Conservation (phyloP, 2,797 vertebrate genomes). For the Centroberyx gerrardi region DNA sequence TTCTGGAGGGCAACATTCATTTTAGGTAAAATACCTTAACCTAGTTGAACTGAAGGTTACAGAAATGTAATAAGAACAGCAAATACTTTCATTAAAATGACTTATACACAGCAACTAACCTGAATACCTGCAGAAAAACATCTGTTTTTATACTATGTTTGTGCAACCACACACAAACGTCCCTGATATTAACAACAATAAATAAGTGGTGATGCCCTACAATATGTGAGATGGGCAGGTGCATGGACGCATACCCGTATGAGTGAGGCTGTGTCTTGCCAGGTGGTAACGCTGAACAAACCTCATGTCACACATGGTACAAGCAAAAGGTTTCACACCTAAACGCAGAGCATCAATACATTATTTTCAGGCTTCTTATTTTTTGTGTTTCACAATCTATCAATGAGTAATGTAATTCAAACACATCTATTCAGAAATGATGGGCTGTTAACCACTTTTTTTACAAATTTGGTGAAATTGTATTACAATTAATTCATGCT, state of each 20-base stretch:
- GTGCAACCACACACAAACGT: neutral
- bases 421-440: slow-evolving; percentile 68
- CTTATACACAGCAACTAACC: neutral
- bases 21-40: neutral
- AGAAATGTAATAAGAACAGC: neutral
- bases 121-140: neutral
- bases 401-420: slow-evolving; percentile 54
- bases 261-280: slow-evolving; percentile 86
- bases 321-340: slow-evolving; percentile 87
- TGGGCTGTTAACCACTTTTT: slow-evolving; percentile 80
- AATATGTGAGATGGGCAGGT: slow-evolving; percentile 70
- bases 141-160: neutral
- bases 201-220: slow-evolving; percentile 22
- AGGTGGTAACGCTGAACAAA: slow-evolving; percentile 87
- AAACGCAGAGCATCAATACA: slow-evolving; percentile 79
- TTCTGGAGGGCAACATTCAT: slow-evolving; percentile 18
- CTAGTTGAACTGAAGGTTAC: neutral
- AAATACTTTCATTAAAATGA: neutral
- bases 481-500: slow-evolving; percentile 9
- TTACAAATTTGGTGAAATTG: slow-evolving; percentile 30
- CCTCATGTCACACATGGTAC: slow-evolving; percentile 86
- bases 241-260: slow-evolving; percentile 84
- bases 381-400: slow-evolving; percentile 66
- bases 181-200: slow-evolving; percentile 8
- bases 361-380: slow-evolving; percentile 70